Evolutionary conservation across 1,140 invertebrate genomes (phyloP), one percentile per base, ranked within the genome.

Genomic region (Eupristina koningsbergeri): DNA sequence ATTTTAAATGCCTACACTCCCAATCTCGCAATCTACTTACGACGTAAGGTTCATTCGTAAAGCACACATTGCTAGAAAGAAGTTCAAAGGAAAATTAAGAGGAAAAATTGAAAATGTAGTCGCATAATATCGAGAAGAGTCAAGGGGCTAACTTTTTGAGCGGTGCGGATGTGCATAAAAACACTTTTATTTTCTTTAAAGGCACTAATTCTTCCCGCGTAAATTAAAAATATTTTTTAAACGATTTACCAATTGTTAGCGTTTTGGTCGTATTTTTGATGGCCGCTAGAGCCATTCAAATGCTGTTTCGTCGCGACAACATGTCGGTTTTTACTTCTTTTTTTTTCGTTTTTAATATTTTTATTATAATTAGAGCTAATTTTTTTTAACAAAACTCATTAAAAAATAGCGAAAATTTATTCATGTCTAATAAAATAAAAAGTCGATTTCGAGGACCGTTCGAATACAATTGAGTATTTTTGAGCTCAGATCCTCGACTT

Each of bases 171-270:
- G 63, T 47, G 64, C 47, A n/a, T 64, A 36, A 63, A 78, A 50
- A 78, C 64, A 45, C 47, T 63, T 26, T 75, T n/a, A n/a, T n/a
- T n/a, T n/a, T n/a, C n/a, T 84, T 84, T 84, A 58, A 84, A 84
- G 82, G 82, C 82, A 84, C 76, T 84, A 64, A 79, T 84, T 76
- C 69, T 73, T 75, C 47, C 64, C 26, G 74, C 61, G 22, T 45
- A 41, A 83, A 83, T 78, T 58, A 78, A 83, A 9, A 61, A 71
- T 61, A 73, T 78, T 78, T 78, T 83, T 71, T 9, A 83, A 83
- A 79, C n/a, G n/a, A n/a, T n/a, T n/a, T n/a, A 61, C n/a, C 67
- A 74, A 74, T 19, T 50, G 50, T 5, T 17, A n/a, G n/a, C n/a
- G n/a, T n/a, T n/a, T n/a, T n/a, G n/a, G n/a, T n/a, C n/a, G n/a